Percentiles rank a stretch among this genome's conserved stretches.
Evolutionary conservation across 2,113 vertebrate genomes (phyloP).

Genomic region (Polypterus bichir): DNA sequence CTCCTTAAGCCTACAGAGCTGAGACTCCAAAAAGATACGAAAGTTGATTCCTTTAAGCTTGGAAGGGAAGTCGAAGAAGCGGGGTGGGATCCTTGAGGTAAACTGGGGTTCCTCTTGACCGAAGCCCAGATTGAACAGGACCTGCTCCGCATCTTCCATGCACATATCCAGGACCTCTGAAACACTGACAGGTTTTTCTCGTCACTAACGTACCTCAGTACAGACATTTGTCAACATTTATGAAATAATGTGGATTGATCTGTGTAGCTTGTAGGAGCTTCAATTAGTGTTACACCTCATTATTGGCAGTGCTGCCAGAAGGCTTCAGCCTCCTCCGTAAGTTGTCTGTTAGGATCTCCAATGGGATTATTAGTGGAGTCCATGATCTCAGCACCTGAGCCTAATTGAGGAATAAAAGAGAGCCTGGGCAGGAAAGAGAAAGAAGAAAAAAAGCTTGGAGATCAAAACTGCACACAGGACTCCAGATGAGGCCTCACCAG

Average conservation of each 20-base stretch:
- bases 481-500: too few species aligned
- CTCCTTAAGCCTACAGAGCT: slow-evolving; percentile 56
- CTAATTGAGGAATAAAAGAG: too few species aligned
- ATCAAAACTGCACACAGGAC: too few species aligned
- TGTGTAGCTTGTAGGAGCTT: background rate
- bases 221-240: too few species aligned
- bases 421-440: too few species aligned
- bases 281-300: background rate
- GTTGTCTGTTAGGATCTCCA: background rate
- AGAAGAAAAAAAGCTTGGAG: too few species aligned
- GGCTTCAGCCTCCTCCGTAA: background rate
- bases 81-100: slow-evolving; percentile 58
- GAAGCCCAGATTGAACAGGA: slow-evolving; percentile 73
- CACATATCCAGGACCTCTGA: slow-evolving; percentile 60
- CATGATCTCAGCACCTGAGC: too few species aligned
- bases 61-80: slow-evolving; percentile 75
- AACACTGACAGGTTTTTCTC: slow-evolving; percentile 30
- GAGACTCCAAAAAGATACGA: slow-evolving; percentile 73
- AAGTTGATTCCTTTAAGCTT: slow-evolving; percentile 74
- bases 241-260: background rate
- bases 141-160: slow-evolving; percentile 68
- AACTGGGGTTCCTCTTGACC: slow-evolving; percentile 55
- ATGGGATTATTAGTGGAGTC: background rate
- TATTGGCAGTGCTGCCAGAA: background rate
- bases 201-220: background rate